These are phyloP conservation scores for Acrossocheilus fasciatus DNA, from an alignment of 2,797 vertebrate species.

Conservation along the genomic window DNA sequence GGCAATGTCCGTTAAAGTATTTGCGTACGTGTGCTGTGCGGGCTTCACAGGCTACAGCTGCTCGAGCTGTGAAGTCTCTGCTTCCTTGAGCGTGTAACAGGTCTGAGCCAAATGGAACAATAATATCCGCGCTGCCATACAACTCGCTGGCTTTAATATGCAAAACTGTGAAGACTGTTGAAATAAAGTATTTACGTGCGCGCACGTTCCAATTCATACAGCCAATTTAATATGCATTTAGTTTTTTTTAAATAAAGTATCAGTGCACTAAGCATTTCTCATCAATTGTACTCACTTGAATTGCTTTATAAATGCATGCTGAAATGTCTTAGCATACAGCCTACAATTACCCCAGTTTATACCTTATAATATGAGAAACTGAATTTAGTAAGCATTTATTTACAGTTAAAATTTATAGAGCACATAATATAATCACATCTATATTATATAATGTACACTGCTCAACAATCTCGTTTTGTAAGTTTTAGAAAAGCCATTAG, in stretches of 20 bases:
- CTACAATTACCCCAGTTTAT: background rate
- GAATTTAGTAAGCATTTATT: background rate
- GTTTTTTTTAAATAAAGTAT: background rate
- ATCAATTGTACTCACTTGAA: background rate
- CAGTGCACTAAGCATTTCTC: background rate
- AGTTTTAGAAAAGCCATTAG: conserved; percentile 4
- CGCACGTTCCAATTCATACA: too few relatives aligned
- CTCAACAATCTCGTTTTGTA: background rate
- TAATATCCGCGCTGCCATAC: background rate
- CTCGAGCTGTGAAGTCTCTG: conserved; percentile 27
- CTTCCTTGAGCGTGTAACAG: conserved; percentile 32
- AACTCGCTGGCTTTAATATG: background rate
- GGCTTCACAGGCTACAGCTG: background rate
- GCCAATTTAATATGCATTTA: background rate
- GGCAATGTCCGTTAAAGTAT: conserved; percentile 55
- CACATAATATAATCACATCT: background rate
- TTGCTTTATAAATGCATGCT: background rate
- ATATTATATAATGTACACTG: background rate
- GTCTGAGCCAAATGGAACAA: conserved; percentile 20
- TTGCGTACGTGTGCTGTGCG: conserved; percentile 14
- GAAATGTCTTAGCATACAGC: background rate
- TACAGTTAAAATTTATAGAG: background rate
- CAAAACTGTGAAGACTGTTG: background rate
- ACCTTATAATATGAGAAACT: background rate
- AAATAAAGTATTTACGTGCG: background rate